A percentile compares a stretch with the other conserved stretches of the same genome.
phyloP scores from a whole-genome alignment of 2,113 vertebrate genomes.

The Ahaetulla prasina region DNA sequence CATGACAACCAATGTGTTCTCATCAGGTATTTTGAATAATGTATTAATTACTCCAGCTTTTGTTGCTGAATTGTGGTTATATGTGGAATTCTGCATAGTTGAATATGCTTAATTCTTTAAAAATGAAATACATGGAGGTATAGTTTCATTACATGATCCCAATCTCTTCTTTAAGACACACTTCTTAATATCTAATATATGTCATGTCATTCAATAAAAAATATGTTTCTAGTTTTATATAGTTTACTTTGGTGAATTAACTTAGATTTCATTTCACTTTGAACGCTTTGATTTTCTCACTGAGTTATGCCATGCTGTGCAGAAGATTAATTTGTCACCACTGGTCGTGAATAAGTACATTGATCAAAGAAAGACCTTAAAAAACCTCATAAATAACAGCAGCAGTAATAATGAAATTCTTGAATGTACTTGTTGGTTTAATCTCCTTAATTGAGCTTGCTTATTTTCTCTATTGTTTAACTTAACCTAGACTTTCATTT shows the following conservation, averaged over 20 bases:
- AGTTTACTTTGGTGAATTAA: slow-evolving; percentile 1
- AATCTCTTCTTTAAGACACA: background rate
- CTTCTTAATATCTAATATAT: fast-evolving
- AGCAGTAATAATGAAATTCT: background rate
- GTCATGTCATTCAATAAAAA: background rate
- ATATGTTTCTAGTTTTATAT: background rate
- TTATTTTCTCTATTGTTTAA: slow-evolving; percentile 20
- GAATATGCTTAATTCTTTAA: background rate
- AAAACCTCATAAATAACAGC: background rate
- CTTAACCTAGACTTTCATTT: slow-evolving; percentile 27
- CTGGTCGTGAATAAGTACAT: background rate
- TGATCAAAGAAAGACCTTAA: background rate
- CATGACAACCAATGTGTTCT: slow-evolving; percentile 94
- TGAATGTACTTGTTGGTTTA: slow-evolving; percentile 1
- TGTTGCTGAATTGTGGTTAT: fast-evolving
- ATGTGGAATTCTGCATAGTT: background rate
- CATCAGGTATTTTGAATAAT: slow-evolving; percentile 80
- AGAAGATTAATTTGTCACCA: background rate
- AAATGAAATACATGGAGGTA: background rate
- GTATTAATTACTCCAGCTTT: background rate
- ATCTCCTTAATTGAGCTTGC: slow-evolving; percentile 33
- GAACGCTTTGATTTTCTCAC: background rate
- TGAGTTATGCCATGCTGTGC: background rate
- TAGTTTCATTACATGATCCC: fast-evolving
- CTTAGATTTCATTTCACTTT: background rate